Evolutionary conservation across 2,113 vertebrate species (phyloP).

Genomic region (Macrotus californicus): DNA sequence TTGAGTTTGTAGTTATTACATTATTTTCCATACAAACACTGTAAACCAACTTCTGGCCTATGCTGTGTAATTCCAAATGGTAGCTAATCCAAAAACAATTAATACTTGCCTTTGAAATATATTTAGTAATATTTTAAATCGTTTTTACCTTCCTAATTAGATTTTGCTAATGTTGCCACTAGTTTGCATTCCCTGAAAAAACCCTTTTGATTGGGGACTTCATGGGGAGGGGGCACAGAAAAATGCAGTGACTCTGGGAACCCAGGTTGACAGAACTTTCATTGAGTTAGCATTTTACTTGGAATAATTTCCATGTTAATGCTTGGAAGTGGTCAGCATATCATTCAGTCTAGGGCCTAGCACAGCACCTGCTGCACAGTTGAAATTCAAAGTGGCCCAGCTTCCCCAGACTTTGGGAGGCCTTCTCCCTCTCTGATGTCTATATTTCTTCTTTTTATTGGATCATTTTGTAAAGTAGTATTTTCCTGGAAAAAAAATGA

Average conservation of each 20-base stretch:
- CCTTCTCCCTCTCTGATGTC: background rate
- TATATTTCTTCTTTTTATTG: background rate
- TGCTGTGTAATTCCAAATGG: background rate
- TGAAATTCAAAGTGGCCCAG: background rate
- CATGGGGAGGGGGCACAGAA: background rate
- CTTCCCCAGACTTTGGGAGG: background rate
- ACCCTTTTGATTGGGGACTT: background rate
- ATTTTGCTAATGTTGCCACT: background rate
- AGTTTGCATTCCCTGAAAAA: constrained; percentile 34
- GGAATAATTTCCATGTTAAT: background rate
- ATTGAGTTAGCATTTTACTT: background rate
- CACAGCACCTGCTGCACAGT: background rate
- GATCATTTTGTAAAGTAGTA: background rate
- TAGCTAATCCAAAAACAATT: constrained; percentile 54
- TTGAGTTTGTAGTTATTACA: background rate
- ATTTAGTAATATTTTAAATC: constrained; percentile 48
- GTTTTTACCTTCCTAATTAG: constrained; percentile 50
- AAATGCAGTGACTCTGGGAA: background rate
- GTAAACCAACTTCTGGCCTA: background rate
- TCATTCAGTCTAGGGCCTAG: background rate
- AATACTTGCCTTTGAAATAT: constrained; percentile 53
- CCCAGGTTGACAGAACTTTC: background rate
- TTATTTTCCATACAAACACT: background rate
- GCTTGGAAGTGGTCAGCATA: background rate
- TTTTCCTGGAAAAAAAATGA: background rate